Base-by-base conservation (phyloP, 2,888 invertebrate genomes). In the Parasteatoda lunata region DNA sequence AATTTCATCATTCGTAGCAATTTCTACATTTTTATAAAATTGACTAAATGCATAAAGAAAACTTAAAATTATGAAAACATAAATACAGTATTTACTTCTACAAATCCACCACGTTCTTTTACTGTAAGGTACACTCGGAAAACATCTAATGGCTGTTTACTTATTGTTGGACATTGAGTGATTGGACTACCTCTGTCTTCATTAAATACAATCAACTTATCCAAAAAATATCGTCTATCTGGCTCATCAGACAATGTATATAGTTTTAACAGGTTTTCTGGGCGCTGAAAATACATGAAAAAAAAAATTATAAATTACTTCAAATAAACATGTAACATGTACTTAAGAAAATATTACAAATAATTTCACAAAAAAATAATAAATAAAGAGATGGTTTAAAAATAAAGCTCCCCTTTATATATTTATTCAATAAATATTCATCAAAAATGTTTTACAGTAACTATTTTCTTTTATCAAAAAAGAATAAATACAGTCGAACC, bases 111-210 rank as follows among this genome's bases (percentile, higher is more conserved):
- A 92, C 97, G 95, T 92, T 98, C 98, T 94, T 97, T 96, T 92
- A 99, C 98, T 93, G 96, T 96, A 93, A 97, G 94, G 93, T 99
- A 99, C 91, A 99, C 95, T 92, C 97, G 95, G 94, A 97, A 99
- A 92, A 99, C 95, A 94, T 99, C 99, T 91, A 99, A 95, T 92
- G 98, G 97, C 94, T 98, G 98, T 94, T 99, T 99, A 93, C 96
- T 97, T 93, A 98, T 98, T 92, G 97, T 97, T 90, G 98, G 98
- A 93, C 98, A 97, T 91, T 97, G 96, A 90, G 97, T 96, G 91
- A 98, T 97, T 89, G 98, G 98, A 91, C 97, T 96, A 91, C 96
- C 96, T 90, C 97, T 94, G 92, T 98, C 98, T 92, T 99, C 99
- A 96, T 98, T 97, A 93, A 97, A 98, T 90, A 95, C 95, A 90